Evolutionary conservation across 2,113 vertebrate genomes (phyloP).

Genomic region (Oncorhynchus kisutch): DNA sequence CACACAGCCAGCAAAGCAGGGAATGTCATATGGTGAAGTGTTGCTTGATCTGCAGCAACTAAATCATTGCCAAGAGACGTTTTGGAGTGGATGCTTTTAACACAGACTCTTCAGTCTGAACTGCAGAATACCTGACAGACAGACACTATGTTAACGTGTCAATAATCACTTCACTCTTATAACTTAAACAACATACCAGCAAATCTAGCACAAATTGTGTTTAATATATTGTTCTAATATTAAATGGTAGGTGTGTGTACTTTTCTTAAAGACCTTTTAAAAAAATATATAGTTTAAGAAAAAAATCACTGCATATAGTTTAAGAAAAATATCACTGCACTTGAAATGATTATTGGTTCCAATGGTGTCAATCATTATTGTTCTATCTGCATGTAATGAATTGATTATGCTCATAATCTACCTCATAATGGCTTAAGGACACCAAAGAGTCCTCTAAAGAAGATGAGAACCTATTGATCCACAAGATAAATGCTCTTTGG

Average conservation of each 20-base stretch:
- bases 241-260: constrained; percentile 4
- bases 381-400: constrained; percentile 91
- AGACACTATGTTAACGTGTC: not conserved
- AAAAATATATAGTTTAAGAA: constrained; percentile 18
- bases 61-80: constrained; percentile 65
- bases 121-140: constrained; percentile 33
- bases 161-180: constrained; percentile 32
- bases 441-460: constrained; percentile 89
- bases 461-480: constrained; percentile 90
- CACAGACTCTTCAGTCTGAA: constrained; percentile 47
- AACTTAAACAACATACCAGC: constrained; percentile 10
- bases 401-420: constrained; percentile 86
- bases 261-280: not conserved
- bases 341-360: constrained; percentile 81
- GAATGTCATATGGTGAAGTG: constrained; percentile 72
- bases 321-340: constrained; percentile 60
- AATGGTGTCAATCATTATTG: constrained; percentile 88
- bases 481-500: constrained; percentile 86
- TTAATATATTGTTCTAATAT: constrained; percentile 13
- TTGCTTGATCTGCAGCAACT: constrained; percentile 70
- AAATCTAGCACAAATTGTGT: no score
- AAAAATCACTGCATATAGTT: not conserved
- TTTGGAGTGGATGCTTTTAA: constrained; percentile 55
- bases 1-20: constrained; percentile 70
- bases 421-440: constrained; percentile 90